A percentile compares a stretch with the other conserved stretches of the same genome.
Evolutionary conservation across 2,797 vertebrate species (phyloP).

Genomic region (Eremophila alpestris): DNA sequence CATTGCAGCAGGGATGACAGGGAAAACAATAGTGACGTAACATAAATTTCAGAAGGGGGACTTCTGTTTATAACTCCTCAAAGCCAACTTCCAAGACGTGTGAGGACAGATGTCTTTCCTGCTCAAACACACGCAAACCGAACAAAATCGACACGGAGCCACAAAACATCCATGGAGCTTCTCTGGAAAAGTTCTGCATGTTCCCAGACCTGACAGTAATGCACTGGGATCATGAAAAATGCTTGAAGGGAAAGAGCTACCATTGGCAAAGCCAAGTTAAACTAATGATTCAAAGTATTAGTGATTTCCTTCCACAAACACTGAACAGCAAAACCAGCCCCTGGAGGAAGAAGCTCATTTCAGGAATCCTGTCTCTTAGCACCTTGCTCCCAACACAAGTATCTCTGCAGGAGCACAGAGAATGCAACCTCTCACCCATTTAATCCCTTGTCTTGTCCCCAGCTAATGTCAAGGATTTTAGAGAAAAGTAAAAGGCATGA

Average conservation of each 20-base stretch:
- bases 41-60: neutral
- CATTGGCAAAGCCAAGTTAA: neutral
- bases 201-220: neutral
- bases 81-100: neutral
- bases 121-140: fast-evolving
- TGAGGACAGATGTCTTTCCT: neutral
- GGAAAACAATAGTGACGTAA: neutral
- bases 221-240: neutral
- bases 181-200: neutral
- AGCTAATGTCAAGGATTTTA: neutral
- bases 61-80: neutral
- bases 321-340: neutral
- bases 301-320: neutral
- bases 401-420: neutral
- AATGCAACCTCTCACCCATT: neutral
- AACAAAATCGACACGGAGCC: fast-evolving
- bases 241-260: neutral
- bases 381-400: neutral
- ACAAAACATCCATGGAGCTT: fast-evolving
- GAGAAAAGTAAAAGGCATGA: neutral
- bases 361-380: neutral
- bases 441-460: neutral
- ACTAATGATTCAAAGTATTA: neutral
- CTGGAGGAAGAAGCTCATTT: neutral
- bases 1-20: neutral